These are phyloP conservation scores for Venustaconcha ellipsiformis DNA, from an alignment of 1,140 invertebrate genomes.

Conservation along the genomic window DNA sequence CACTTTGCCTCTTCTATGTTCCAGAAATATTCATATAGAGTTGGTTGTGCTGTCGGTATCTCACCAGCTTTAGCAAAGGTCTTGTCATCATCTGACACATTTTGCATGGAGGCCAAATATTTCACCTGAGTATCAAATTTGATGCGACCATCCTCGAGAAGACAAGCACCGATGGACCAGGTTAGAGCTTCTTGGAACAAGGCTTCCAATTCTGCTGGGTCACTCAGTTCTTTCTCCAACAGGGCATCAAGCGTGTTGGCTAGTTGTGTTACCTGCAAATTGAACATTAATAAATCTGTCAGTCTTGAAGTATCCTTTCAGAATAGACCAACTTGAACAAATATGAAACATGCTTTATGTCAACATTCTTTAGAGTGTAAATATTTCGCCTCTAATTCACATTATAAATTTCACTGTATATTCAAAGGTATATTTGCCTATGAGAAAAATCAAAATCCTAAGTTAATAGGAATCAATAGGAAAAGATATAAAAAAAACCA, in stretches of 20 bases:
- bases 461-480: too few species aligned
- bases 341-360: too few species aligned
- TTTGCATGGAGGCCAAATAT: slow-evolving; percentile 78
- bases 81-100: slow-evolving; percentile 66
- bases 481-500: too few species aligned
- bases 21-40: slow-evolving; percentile 86
- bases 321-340: too few species aligned
- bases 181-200: slow-evolving; percentile 84
- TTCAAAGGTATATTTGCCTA: too few species aligned
- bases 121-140: slow-evolving; percentile 87
- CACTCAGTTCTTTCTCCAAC: slow-evolving; percentile 69
- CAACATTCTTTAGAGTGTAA: too few species aligned
- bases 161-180: slow-evolving; percentile 84
- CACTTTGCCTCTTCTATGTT: slow-evolving; percentile 77
- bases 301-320: too few species aligned
- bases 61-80: slow-evolving; percentile 78
- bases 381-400: too few species aligned
- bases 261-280: slow-evolving; percentile 80
- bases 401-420: too few species aligned
- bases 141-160: slow-evolving; percentile 77
- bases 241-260: slow-evolving; percentile 82
- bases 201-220: slow-evolving; percentile 74
- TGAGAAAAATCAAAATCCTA: too few species aligned
- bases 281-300: neutral
- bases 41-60: slow-evolving; percentile 77